These are phyloP conservation scores for Toxostoma redivivum DNA, from an alignment of 2,113 vertebrate species.

Conservation along the genomic window DNA sequence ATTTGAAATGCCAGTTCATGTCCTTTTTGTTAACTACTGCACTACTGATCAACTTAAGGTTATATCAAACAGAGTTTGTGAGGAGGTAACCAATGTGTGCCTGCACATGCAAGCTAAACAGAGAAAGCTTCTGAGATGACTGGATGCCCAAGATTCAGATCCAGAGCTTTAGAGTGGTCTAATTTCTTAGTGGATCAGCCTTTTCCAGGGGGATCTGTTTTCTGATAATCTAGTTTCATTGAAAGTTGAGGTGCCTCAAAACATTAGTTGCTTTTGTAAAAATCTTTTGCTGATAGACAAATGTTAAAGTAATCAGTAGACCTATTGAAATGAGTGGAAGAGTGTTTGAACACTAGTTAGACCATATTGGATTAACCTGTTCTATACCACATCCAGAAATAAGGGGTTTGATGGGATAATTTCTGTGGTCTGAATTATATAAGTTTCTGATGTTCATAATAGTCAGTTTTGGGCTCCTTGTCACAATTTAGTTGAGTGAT, in stretches of 20 bases:
- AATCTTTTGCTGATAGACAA: not conserved
- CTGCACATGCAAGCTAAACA: not conserved
- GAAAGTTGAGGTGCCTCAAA: not conserved
- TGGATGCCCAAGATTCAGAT: not conserved
- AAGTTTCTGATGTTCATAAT: not conserved
- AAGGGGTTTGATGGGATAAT: not conserved
- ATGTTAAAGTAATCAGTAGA: not conserved
- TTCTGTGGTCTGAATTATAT: not conserved
- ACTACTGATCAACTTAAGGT: not conserved
- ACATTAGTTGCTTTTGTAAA: not conserved
- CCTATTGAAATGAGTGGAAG: not conserved
- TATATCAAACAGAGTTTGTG: not conserved
- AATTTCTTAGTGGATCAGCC: not conserved
- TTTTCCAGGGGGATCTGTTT: not conserved
- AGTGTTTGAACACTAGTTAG: not conserved
- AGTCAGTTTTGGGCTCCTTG: not conserved
- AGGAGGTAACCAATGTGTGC: not conserved
- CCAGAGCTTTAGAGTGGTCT: not conserved
- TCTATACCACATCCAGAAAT: not conserved
- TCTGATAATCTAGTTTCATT: not conserved
- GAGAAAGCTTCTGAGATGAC: not conserved
- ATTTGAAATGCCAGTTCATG: not conserved
- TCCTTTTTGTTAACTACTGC: not conserved
- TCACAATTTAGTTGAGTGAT: not conserved
- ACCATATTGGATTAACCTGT: not conserved